phyloP scores from a whole-genome alignment of 2,113 vertebrate genomes.

The Dromiciops gliroides region DNA sequence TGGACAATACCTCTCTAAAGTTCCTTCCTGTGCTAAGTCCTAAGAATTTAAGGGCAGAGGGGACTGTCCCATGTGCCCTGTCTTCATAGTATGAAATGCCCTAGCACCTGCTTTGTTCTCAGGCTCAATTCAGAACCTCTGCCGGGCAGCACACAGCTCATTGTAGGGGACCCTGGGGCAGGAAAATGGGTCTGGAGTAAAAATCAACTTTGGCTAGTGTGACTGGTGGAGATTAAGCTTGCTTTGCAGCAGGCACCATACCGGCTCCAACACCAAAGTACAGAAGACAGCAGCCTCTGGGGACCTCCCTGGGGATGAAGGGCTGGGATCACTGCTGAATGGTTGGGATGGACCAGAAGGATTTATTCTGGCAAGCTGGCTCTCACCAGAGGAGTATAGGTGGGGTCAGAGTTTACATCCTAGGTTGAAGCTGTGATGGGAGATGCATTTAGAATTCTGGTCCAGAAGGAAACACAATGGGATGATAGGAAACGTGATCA shows the following conservation, averaged over 20 bases:
- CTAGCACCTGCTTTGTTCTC: not conserved
- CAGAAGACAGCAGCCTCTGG: not conserved
- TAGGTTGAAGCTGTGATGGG: not conserved
- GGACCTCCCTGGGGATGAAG: not conserved
- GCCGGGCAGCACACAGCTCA: not conserved
- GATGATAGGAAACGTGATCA: not conserved
- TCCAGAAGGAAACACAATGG: not conserved
- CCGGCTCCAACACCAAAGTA: not conserved
- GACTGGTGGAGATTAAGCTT: not conserved
- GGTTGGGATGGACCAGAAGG: not conserved
- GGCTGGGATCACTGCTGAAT: not conserved
- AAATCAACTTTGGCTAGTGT: not conserved
- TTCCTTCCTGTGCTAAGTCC: not conserved
- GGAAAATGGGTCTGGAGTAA: not conserved
- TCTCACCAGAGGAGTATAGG: not conserved
- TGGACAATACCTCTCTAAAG: not conserved
- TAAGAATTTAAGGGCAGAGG: not conserved
- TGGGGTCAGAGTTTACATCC: not conserved
- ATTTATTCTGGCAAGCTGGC: not conserved
- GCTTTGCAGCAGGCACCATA: not conserved
- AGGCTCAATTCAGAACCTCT: not conserved
- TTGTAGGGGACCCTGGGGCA: not conserved
- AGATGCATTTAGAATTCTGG: not conserved
- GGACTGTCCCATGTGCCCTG: not conserved
- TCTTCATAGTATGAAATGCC: not conserved